phyloP scores from a whole-genome alignment of 1,140 invertebrate species.

The Physella acuta region DNA sequence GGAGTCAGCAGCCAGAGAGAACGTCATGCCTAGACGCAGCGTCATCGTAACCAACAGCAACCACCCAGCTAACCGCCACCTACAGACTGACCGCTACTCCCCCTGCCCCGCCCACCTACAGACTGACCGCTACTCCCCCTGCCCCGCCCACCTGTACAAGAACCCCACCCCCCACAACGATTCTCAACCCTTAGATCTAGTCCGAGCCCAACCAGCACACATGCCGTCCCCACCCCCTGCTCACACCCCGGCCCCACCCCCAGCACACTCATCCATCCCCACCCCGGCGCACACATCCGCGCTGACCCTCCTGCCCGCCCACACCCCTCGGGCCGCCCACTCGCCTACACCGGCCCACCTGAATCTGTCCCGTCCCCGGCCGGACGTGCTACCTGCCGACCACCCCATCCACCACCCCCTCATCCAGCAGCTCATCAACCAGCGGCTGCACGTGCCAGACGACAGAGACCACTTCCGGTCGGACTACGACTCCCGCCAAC shows the following conservation, averaged over 20 bases:
- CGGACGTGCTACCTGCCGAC: slow-evolving; percentile 19
- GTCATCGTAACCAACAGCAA: slow-evolving; percentile 26
- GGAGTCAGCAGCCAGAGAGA: slow-evolving; percentile 6
- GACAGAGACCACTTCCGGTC: neutral
- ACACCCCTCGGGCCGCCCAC: neutral
- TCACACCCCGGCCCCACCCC: slow-evolving; percentile 8
- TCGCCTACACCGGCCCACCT: slow-evolving; percentile 12
- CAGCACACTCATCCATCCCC: neutral
- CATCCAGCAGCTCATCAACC: slow-evolving; percentile 26
- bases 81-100: neutral
- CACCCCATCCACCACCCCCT: slow-evolving; percentile 25
- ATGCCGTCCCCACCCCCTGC: slow-evolving; percentile 21
- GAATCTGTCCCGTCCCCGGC: neutral
- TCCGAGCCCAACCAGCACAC: neutral
- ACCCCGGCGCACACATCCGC: slow-evolving; percentile 10
- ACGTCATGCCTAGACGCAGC: slow-evolving; percentile 12
- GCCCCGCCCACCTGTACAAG: neutral
- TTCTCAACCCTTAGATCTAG: neutral
- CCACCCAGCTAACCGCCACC: slow-evolving; percentile 20
- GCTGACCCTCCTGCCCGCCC: neutral
- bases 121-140: neutral
- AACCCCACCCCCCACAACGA: neutral
- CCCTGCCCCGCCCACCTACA: neutral
- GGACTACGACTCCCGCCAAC: neutral
- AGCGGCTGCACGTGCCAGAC: slow-evolving; percentile 20